phyloP scores from a whole-genome alignment of 2,888 invertebrate genomes.

The Latheticus oryzae region DNA sequence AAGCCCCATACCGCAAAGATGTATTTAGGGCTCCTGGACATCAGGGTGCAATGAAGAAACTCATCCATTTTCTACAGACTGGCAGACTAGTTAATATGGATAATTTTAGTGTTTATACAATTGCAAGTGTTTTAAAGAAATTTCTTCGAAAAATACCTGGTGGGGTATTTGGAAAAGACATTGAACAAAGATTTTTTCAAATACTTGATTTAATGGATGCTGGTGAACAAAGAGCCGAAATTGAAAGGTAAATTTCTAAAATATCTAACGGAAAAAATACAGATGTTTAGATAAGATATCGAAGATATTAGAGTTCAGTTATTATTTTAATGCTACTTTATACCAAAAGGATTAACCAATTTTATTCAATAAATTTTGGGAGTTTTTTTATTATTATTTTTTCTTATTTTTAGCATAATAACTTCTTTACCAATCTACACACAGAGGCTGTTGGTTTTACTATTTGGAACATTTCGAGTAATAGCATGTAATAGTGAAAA shows the following conservation, averaged over 20 bases:
- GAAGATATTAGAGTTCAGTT: too few species aligned
- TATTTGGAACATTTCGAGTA: conserved; percentile 97
- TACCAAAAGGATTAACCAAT: background rate
- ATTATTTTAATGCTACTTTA: background rate
- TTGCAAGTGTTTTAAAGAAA: conserved; percentile 98
- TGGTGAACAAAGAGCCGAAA: conserved; percentile 88
- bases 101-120: conserved; percentile 96
- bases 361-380: too few species aligned
- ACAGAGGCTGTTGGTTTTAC: conserved; percentile 91
- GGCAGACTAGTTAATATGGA: conserved; percentile 92
- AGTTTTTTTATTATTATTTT: conserved; percentile 1
- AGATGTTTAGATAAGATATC: too few species aligned
- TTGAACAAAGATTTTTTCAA: conserved; percentile 90
- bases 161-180: conserved; percentile 93
- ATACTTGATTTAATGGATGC: conserved; percentile 87
- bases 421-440: conserved; percentile 88
- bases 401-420: conserved; percentile 75
- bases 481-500: conserved; percentile 92
- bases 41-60: conserved; percentile 93
- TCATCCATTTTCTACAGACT: conserved; percentile 90
- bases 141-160: conserved; percentile 97
- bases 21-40: conserved; percentile 96
- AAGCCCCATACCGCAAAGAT: conserved; percentile 92
- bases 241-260: conserved; percentile 88
- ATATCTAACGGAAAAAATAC: too few species aligned